phyloP scores from a whole-genome alignment of 2,888 invertebrate genomes.

The Drosophila nr. fundita region DNA sequence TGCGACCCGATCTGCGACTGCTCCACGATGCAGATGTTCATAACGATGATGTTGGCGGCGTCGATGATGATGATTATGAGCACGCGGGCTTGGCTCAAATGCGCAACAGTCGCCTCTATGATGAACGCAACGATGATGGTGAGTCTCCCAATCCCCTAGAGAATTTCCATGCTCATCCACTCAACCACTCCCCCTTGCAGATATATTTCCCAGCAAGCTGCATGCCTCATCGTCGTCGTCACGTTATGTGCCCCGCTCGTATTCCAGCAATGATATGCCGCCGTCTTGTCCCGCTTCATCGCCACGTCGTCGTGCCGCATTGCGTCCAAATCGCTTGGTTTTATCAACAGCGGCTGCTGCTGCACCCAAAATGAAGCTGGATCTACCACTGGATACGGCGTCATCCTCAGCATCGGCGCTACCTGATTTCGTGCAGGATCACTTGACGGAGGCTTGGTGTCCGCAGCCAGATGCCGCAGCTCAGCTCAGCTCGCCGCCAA shows the following conservation, averaged over 20 bases:
- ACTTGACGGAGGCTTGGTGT: slow-evolving; percentile 90
- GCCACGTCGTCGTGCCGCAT: slow-evolving; percentile 55
- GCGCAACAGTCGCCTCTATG: slow-evolving; percentile 69
- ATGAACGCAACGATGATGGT: slow-evolving; percentile 70
- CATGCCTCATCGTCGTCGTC: slow-evolving; percentile 38
- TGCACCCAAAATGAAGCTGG: slow-evolving; percentile 76
- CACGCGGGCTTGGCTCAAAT: slow-evolving; percentile 64
- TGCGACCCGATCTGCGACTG: slow-evolving; percentile 52
- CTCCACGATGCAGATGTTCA: slow-evolving; percentile 33
- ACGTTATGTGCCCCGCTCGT: slow-evolving; percentile 84
- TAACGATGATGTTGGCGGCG: slow-evolving; percentile 16
- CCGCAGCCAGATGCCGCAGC: slow-evolving; percentile 68
- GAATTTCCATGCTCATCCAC: not conserved
- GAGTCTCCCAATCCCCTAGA: slow-evolving; percentile 14
- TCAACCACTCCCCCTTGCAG: slow-evolving; percentile 15
- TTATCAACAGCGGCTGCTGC: slow-evolving; percentile 43
- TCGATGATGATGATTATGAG: slow-evolving; percentile 59
- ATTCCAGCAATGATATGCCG: slow-evolving; percentile 84
- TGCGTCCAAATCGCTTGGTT: slow-evolving; percentile 77
- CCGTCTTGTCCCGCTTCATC: slow-evolving; percentile 66
- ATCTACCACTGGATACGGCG: slow-evolving; percentile 71
- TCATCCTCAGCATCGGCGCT: slow-evolving; percentile 85
- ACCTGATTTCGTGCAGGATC: slow-evolving; percentile 96
- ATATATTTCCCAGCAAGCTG: slow-evolving; percentile 66
- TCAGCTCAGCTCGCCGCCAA: slow-evolving; percentile 82